Base-by-base conservation (phyloP, 2,888 invertebrate species). In the Sarcophaga variegata region DNA sequence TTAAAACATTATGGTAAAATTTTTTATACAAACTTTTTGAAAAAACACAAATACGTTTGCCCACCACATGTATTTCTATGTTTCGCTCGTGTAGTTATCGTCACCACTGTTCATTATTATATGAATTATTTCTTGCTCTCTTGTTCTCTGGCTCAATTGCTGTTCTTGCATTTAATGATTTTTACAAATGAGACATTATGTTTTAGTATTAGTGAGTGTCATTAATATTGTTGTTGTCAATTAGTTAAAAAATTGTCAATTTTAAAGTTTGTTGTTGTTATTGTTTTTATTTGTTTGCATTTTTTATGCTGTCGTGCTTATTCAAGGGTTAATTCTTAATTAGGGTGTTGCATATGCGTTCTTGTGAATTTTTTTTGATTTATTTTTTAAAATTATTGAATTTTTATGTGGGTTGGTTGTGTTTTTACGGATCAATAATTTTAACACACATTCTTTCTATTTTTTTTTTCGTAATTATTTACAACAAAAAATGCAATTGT, bases 261-360 rank as follows among this genome's bases (percentile, higher is more conserved):
- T 79, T 86, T 66, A 74, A 81, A 78, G n/a, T 25, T 71, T 62
- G 45, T 80, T 72, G 8, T 64, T 71, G 4, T 49, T 67, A 14
- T 77, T 81, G 8, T 67, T 45, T 83, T 66, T 10, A 11, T 67
- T 60, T 72, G 27, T 37, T 12, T 17, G 10, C 71, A 25, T 59
- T 71, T 45, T 11, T 63, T 54, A 14, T 54, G 54, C 14, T 54
- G 14, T 54, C 64, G 25, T 60, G 59, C 59, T 82, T 85, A 63
- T 20, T 80, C 83, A 69, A 84, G 70, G 74, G 64, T 70, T 71
- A 62, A 69, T 64, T 80, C n/a, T 70, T 86, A 60, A 80, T 86
- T 83, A 76, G 76, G 83, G 83, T 76, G 47, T 81, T 17, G 60
- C 11, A 71, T 59, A 49, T 45, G 22, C 63, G 25, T 82, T 76